phyloP scores from a whole-genome alignment of 2,113 vertebrate genomes.

The Cricetomys ansorgei region DNA sequence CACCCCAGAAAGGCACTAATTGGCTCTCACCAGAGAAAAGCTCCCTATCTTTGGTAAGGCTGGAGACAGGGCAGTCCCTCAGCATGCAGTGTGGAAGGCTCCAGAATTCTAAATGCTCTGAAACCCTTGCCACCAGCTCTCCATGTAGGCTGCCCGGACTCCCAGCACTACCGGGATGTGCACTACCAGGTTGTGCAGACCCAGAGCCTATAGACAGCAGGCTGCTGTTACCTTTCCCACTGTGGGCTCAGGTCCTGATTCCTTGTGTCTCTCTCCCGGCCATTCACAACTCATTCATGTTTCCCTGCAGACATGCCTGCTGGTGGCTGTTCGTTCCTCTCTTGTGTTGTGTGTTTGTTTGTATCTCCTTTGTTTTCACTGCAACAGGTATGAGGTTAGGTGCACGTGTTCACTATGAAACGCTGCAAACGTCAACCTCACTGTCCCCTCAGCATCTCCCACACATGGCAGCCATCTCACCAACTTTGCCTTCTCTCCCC shows the following conservation, averaged over 20 bases:
- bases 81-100: fast-evolving
- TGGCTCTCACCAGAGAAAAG: neutral
- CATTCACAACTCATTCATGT: neutral
- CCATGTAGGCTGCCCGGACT: neutral
- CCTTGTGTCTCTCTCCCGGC: neutral
- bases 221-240: neutral
- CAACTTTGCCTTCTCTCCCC: neutral
- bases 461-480: neutral
- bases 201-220: neutral
- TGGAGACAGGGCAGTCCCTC: neutral
- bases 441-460: neutral
- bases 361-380: neutral
- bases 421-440: neutral
- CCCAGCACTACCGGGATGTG: neutral
- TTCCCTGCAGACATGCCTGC: neutral
- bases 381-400: neutral
- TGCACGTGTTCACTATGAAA: neutral
- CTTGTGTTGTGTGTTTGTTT: neutral
- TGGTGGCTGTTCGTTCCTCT: too few relatives aligned
- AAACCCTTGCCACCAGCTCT: neutral
- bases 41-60: neutral
- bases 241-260: neutral
- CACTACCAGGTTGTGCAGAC: neutral
- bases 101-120: neutral
- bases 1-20: neutral